Evolutionary conservation across 2,797 vertebrate species (phyloP).

Genomic region (Tachyglossus aculeatus): DNA sequence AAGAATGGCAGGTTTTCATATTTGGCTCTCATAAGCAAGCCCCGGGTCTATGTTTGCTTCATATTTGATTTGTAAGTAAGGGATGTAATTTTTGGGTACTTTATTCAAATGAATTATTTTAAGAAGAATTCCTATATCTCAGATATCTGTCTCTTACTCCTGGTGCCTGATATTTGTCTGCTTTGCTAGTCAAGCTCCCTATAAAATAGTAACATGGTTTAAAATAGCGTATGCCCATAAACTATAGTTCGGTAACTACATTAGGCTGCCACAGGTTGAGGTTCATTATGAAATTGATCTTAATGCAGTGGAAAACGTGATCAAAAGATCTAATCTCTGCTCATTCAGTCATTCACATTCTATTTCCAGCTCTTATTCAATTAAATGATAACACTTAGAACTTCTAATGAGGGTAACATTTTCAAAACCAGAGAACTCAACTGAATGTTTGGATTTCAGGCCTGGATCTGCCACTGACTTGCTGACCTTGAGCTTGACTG

Average conservation of each 20-base stretch:
- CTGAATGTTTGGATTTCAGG: too few relatives aligned
- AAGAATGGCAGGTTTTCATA: neutral
- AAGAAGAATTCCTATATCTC: conserved; percentile 1
- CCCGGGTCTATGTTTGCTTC: conserved; percentile 23
- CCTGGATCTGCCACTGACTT: too few relatives aligned
- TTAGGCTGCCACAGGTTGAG: too few relatives aligned
- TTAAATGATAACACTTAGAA: conserved; percentile 17
- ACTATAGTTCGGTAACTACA: neutral
- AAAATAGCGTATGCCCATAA: neutral
- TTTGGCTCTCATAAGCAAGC: neutral
- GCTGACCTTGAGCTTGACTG: too few relatives aligned
- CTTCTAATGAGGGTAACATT: conserved; percentile 6
- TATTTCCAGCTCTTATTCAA: conserved; percentile 18
- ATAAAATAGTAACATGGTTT: neutral
- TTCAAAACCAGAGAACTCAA: conserved; percentile 27
- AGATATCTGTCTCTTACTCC: neutral
- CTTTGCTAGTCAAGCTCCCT: conserved; percentile 11
- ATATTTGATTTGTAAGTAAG: conserved; percentile 20
- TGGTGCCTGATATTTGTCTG: neutral
- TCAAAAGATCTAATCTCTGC: neutral
- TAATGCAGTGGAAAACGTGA: conserved; percentile 9
- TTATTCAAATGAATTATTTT: conserved; percentile 17
- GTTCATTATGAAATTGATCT: conserved; percentile 17
- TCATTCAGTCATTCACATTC: neutral
- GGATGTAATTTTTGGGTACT: conserved; percentile 12